Conservation (phyloP, 1,140 invertebrate genomes). For the Goniozus legneri region DNA sequence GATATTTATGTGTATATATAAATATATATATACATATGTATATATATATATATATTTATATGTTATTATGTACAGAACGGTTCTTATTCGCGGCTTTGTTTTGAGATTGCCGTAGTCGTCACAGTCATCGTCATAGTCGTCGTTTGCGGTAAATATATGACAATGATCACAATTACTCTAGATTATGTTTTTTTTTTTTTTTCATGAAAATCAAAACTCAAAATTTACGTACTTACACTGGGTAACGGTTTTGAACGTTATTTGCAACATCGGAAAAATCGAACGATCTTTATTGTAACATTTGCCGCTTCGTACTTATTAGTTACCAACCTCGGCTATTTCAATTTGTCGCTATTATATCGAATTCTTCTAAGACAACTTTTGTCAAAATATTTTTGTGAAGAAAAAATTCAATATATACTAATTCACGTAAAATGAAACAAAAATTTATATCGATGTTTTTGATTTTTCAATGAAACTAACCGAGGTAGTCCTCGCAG, state of each 20-base stretch:
- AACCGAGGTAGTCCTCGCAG: too few species aligned
- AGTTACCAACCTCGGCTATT: too few species aligned
- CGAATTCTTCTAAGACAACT: too few species aligned
- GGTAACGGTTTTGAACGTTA: conserved; percentile 13
- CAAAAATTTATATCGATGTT: conserved; percentile 14
- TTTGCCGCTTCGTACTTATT: too few species aligned
- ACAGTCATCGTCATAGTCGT: conserved; percentile 13
- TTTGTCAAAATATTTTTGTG: too few species aligned
- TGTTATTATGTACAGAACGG: background rate
- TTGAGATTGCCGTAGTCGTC: conserved; percentile 7
- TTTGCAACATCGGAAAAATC: too few species aligned
- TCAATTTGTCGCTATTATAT: too few species aligned
- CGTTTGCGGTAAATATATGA: conserved; percentile 18
- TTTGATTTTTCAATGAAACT: conserved; percentile 13
- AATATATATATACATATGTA: conserved; percentile 1
- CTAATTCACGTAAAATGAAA: too few species aligned
- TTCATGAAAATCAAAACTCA: conserved; percentile 14
- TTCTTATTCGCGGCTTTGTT: background rate
- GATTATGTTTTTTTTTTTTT: conserved; percentile 13
- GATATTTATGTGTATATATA: conserved; percentile 1
- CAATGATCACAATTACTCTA: conserved; percentile 20
- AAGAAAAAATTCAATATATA: too few species aligned
- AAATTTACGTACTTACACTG: conserved; percentile 17
- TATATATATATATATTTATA: background rate
- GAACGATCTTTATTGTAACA: too few species aligned